Conservation (phyloP, 2,888 invertebrate genomes). For the Dicranocentrus wangi region DNA sequence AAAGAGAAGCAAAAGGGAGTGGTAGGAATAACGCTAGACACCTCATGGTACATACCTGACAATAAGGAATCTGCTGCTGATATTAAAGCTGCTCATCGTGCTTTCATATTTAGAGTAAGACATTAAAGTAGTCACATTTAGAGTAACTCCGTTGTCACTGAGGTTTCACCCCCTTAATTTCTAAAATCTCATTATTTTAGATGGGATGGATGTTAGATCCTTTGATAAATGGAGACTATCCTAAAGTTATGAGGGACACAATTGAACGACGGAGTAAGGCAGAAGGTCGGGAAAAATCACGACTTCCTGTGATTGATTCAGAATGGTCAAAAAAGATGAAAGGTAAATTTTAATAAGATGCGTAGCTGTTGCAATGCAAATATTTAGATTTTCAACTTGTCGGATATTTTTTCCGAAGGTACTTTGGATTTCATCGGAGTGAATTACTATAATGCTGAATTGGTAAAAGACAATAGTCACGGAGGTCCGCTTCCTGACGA, state of each 20-base stretch:
- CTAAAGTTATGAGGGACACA: slow-evolving; percentile 59
- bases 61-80: slow-evolving; percentile 66
- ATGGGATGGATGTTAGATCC: slow-evolving; percentile 75
- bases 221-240: slow-evolving; percentile 72
- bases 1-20: slow-evolving; percentile 72
- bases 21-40: slow-evolving; percentile 72
- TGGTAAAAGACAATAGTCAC: slow-evolving; percentile 21
- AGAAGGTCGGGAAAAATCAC: slow-evolving; percentile 57
- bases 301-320: slow-evolving; percentile 59
- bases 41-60: slow-evolving; percentile 70
- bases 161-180: background rate
- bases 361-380: background rate
- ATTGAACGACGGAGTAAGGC: slow-evolving; percentile 55
- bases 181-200: slow-evolving; percentile 67
- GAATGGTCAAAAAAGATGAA: slow-evolving; percentile 67
- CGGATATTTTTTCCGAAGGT: slow-evolving; percentile 46
- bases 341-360: too few species aligned
- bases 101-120: slow-evolving; percentile 70
- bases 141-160: background rate
- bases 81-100: slow-evolving; percentile 70
- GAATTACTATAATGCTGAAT: slow-evolving; percentile 69
- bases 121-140: background rate
- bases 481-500: background rate
- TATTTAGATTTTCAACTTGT: background rate
- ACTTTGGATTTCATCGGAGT: slow-evolving; percentile 71